Conservation (phyloP, 2,888 invertebrate species). For the Hyalella azteca region DNA sequence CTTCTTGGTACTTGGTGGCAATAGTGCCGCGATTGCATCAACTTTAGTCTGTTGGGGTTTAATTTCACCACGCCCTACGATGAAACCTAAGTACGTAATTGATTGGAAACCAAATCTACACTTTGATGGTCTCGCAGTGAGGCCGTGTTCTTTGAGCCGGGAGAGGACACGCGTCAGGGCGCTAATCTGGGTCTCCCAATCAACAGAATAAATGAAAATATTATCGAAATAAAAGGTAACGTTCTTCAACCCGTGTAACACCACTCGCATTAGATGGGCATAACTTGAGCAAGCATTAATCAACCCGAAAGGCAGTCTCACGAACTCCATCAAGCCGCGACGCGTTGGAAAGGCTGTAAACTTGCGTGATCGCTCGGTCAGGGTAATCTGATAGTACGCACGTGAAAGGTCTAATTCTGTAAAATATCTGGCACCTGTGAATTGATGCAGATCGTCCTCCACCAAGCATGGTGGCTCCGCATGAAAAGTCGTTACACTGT, state of each 20-base stretch:
- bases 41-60: not conserved
- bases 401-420: not conserved
- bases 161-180: not conserved
- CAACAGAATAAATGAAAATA: not conserved
- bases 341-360: slow-evolving; percentile 32
- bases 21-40: not conserved
- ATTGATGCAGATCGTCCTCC: not conserved
- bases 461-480: not conserved
- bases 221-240: slow-evolving; percentile 40
- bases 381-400: not conserved
- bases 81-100: slow-evolving; percentile 38
- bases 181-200: not conserved
- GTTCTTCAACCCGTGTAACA: not conserved
- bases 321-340: slow-evolving; percentile 38
- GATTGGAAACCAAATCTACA: slow-evolving; percentile 32
- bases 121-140: slow-evolving; percentile 32
- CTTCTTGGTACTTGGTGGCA: not conserved
- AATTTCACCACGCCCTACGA: not conserved
- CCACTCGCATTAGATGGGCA: slow-evolving; percentile 36
- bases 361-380: not conserved
- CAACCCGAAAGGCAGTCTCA: slow-evolving; percentile 33
- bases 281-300: slow-evolving; percentile 32
- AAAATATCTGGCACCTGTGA: not conserved
- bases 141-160: slow-evolving; percentile 9
- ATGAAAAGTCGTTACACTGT: not conserved